Percentiles rank a stretch among this genome's conserved stretches.
Evolutionary conservation across 2,113 vertebrate genomes (phyloP).

Genomic region (Callipepla californica): DNA sequence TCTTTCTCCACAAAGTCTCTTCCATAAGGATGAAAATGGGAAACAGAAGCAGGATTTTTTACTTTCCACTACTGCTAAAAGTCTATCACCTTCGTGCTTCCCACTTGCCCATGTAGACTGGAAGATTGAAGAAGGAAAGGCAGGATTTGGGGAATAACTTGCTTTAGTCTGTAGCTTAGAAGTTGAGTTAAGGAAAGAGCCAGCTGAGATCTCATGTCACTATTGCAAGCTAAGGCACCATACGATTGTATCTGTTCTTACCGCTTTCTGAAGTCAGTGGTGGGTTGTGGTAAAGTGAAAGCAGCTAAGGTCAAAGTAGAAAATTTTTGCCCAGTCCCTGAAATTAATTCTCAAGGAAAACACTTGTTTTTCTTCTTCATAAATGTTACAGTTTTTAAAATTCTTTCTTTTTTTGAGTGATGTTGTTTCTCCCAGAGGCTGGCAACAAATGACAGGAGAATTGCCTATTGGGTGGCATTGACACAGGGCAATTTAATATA

Average conservation of each 20-base stretch:
- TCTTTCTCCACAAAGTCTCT: not conserved
- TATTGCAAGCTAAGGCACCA: not conserved
- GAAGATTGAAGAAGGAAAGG: not conserved
- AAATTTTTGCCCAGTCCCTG: not conserved
- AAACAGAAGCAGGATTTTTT: not conserved
- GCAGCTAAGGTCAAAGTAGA: not conserved
- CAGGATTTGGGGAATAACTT: not conserved
- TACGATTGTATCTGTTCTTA: not conserved
- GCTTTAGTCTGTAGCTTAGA: not conserved
- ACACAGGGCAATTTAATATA: no score
- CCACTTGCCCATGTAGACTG: not conserved
- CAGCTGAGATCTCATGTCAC: fast-evolving
- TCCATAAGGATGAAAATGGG: not conserved
- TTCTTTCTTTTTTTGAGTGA: not conserved
- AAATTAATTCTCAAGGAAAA: not conserved
- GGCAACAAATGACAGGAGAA: not conserved
- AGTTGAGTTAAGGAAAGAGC: not conserved
- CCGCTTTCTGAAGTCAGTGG: not conserved
- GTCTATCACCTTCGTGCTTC: not conserved
- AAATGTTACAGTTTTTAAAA: not conserved
- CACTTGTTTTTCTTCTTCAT: not conserved
- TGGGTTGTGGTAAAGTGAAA: not conserved
- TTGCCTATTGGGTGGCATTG: not conserved
- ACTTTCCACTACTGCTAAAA: not conserved
- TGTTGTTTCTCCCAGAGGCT: not conserved